Evolutionary conservation across 2,888 invertebrate species (phyloP), one percentile per base, ranked within the genome.

Genomic region (Drosophila nr. fundita): DNA sequence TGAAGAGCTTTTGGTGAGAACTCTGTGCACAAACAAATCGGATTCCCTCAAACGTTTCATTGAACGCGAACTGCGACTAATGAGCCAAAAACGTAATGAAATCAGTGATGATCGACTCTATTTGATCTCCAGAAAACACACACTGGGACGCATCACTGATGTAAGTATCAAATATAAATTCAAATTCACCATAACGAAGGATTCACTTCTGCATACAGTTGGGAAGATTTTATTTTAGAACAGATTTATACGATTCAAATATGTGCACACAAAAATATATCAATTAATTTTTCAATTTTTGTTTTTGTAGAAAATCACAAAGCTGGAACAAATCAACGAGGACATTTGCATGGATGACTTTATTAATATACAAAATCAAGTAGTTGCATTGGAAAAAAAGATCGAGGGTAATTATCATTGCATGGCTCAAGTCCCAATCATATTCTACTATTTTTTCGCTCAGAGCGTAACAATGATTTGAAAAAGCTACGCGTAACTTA

Each of bases 391-490:
- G 30, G 82, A 74, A 10, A 92, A 92, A 59, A 92, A 92, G 82
- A 83, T 92, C 15, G 93, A 92, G 85, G 92, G 92, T 91, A 57
- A 48, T 34, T 32, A 3, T 50, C 1, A 0, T 40, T 34, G 15
- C 2, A 15, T 7, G 10, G 1, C 1, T 0, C 1, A 6, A 10
- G 0, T 42, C 5, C 8, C 6, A 10, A 1, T 8, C 21, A 2
- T 11, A 45, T 30, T 32, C 30, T 0, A 15, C 15, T 0, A 4
- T 13, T 11, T 1, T 15, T 6, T 13, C 6, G 11, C 13, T 6
- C 34, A 92, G 92, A 93, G 45, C 84, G 91, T 8, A 91, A 85
- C 38, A 49, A 32, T 18, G 93, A 93, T 0, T 42, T 92, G 4
- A 83, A 78, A 15, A 89, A 78, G 30, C 57, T 91, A 2, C 83